Evolutionary conservation across 2,113 vertebrate genomes (phyloP).

Genomic region (Cnemophilus loriae): DNA sequence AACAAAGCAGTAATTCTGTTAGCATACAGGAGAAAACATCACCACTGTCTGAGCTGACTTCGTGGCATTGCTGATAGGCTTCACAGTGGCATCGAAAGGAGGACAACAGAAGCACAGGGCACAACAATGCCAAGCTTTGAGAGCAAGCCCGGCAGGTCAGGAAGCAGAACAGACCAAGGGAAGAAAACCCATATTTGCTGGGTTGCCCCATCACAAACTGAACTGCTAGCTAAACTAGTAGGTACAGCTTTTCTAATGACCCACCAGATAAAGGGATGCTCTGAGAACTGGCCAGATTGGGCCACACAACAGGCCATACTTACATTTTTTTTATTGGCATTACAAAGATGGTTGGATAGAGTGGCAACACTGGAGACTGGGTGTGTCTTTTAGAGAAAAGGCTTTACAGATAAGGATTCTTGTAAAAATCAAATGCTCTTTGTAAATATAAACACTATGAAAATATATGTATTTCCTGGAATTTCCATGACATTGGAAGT

Average conservation of each 20-base stretch:
- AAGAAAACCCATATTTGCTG: neutral
- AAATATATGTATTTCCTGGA: neutral
- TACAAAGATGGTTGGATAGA: neutral
- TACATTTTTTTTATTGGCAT: neutral
- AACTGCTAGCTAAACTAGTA: neutral
- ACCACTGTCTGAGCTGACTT: neutral
- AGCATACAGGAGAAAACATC: neutral
- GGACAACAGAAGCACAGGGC: neutral
- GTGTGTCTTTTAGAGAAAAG: neutral
- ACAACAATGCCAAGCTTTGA: neutral
- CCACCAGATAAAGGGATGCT: neutral
- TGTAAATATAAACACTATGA: conserved; percentile 8
- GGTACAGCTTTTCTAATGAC: neutral
- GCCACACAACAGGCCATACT: neutral
- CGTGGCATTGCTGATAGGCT: neutral
- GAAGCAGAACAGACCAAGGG: neutral
- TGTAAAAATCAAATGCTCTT: neutral
- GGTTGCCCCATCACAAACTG: neutral
- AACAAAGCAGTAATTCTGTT: neutral
- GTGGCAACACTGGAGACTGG: neutral
- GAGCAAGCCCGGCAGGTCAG: neutral
- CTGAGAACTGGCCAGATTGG: neutral
- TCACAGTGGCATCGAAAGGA: neutral
- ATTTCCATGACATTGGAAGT: neutral
- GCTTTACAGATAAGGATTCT: neutral